These are phyloP conservation scores for Sebastolobus alascanus DNA, from an alignment of 2,797 vertebrate genomes.

Conservation along the genomic window DNA sequence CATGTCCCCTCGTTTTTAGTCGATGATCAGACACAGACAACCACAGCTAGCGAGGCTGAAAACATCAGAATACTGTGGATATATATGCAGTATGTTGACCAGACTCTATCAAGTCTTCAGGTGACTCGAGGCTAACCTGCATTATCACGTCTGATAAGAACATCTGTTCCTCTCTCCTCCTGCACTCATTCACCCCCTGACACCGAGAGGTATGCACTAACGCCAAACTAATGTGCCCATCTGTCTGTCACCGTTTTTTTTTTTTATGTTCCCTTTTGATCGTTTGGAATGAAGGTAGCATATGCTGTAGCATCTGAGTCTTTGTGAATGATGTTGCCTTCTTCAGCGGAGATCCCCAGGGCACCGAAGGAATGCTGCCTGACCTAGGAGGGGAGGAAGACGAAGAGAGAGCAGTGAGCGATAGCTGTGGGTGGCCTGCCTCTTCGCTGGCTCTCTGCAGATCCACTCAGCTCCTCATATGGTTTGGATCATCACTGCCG, in stretches of 20 bases:
- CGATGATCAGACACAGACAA: constrained; percentile 42
- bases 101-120: constrained; percentile 15
- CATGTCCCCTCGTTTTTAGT: constrained; percentile 14
- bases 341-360: constrained; percentile 74
- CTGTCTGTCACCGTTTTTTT: constrained; percentile 68
- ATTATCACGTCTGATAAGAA: constrained; percentile 48
- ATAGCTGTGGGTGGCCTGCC: constrained; percentile 80
- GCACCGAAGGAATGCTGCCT: constrained; percentile 79
- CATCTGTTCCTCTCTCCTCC: constrained; percentile 54
- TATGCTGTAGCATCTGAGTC: constrained; percentile 72
- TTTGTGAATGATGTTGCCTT: constrained; percentile 78
- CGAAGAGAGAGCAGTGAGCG: constrained; percentile 51
- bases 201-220: constrained; percentile 55
- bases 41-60: constrained; percentile 32
- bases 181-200: constrained; percentile 72
- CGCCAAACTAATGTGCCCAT: constrained; percentile 73
- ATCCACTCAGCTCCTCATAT: constrained; percentile 81
- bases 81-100: constrained; percentile 21
- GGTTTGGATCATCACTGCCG: constrained; percentile 79
- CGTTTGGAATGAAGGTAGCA: constrained; percentile 69
- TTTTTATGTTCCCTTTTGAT: constrained; percentile 74
- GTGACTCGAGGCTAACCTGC: constrained; percentile 27
- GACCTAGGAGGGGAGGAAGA: constrained; percentile 73
- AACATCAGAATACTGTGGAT: constrained; percentile 24
- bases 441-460: constrained; percentile 71